Conservation (phyloP, 2,797 vertebrate genomes). For the Pseudochaenichthys georgianus region DNA sequence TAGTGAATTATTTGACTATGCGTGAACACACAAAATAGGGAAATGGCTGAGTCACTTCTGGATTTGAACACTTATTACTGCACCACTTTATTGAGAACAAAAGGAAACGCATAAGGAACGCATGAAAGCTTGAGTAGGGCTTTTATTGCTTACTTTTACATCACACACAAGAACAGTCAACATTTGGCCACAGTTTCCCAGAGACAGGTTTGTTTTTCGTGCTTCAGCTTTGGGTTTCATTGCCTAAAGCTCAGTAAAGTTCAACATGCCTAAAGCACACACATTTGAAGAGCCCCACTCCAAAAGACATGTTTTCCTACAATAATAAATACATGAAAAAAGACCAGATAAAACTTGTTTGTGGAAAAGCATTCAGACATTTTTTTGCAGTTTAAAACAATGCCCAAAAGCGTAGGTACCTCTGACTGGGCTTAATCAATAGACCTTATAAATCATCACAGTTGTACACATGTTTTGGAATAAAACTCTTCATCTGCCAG, state of each 20-base stretch:
- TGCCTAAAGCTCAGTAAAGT: conserved; percentile 51
- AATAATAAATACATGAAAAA: background rate
- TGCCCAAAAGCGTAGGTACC: background rate
- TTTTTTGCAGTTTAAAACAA: conserved; percentile 8
- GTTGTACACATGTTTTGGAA: conserved; percentile 17
- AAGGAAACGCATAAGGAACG: background rate
- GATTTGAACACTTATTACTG: no score
- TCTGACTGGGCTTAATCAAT: background rate
- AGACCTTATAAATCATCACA: background rate
- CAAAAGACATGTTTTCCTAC: background rate
- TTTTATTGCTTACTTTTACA: conserved; percentile 69
- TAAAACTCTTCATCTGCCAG: conserved; percentile 19
- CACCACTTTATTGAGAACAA: no score
- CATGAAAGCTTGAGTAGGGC: conserved; percentile 40
- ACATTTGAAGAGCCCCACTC: conserved; percentile 8
- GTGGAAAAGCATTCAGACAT: background rate
- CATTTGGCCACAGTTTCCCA: conserved; percentile 47
- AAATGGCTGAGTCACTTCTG: no score
- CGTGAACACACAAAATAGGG: no score
- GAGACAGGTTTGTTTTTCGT: conserved; percentile 6
- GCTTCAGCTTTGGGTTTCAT: conserved; percentile 40
- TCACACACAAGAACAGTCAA: conserved; percentile 50
- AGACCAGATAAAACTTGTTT: background rate
- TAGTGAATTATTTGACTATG: background rate
- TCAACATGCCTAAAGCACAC: background rate